Conservation (phyloP, 92 coral and sea anemone genomes). For the Umimayanthus kanabou region DNA sequence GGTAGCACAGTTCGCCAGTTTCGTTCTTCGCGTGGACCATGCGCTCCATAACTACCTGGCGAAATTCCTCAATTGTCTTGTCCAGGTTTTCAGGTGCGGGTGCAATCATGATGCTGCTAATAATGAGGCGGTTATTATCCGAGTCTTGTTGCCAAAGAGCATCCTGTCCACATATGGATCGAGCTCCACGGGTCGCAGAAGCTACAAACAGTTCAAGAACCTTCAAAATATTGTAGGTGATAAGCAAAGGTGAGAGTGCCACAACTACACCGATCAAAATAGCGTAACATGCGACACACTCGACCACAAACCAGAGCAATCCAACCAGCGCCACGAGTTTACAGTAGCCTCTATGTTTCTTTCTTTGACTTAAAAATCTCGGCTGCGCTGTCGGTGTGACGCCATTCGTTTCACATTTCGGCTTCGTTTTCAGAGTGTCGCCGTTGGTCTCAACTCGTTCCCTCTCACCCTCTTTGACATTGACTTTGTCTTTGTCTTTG, state of each 20-base stretch:
- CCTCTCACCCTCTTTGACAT: constrained; percentile 11
- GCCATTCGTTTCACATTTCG: background rate
- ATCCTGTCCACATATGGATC: constrained; percentile 76
- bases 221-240: constrained; percentile 61
- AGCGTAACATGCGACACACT: constrained; percentile 58
- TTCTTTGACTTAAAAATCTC: background rate
- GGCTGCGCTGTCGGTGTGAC: background rate
- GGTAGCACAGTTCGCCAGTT: constrained; percentile 59
- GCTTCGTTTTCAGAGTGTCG: background rate
- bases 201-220: constrained; percentile 60
- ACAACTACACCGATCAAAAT: constrained; percentile 30
- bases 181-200: constrained; percentile 38
- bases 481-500: constrained; percentile 19
- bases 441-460: background rate
- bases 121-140: constrained; percentile 67
- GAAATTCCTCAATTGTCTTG: constrained; percentile 54
- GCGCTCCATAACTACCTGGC: constrained; percentile 56
- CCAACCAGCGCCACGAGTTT: background rate
- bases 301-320: constrained; percentile 48
- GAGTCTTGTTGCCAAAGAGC: constrained; percentile 78
- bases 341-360: background rate
- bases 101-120: constrained; percentile 53
- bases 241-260: constrained; percentile 54
- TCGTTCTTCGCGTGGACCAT: constrained; percentile 59
- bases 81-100: constrained; percentile 43